Percentiles rank a stretch among this genome's conserved stretches.
Conservation (phyloP, 1,140 invertebrate genomes). For the Trialeurodes vaporariorum region DNA sequence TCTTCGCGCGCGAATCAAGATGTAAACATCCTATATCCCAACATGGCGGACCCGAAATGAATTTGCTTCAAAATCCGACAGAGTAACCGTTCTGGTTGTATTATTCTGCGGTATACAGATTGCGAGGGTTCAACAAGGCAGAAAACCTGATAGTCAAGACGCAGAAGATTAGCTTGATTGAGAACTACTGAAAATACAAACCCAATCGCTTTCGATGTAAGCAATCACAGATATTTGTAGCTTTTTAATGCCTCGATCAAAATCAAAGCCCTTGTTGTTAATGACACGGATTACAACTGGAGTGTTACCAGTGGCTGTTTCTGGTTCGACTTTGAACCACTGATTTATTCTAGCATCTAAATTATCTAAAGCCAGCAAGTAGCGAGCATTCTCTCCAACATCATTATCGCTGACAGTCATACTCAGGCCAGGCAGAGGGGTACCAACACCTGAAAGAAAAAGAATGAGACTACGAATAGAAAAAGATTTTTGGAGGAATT, state of each 20-base stretch:
- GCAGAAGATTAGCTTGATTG: no score
- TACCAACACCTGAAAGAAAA: constrained; percentile 30
- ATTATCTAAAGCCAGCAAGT: constrained; percentile 43
- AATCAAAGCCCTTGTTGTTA: constrained; percentile 52
- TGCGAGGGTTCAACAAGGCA: no score
- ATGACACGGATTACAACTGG: constrained; percentile 59
- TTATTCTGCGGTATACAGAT: no score
- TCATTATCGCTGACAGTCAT: constrained; percentile 63
- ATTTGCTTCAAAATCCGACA: no score
- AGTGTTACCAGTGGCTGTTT: constrained; percentile 53
- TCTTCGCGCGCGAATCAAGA: no score
- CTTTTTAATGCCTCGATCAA: constrained; percentile 47
- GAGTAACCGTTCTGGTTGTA: no score
- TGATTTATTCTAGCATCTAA: constrained; percentile 40
- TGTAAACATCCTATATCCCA: no score
- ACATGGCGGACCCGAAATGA: no score
- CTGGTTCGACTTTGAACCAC: constrained; percentile 52
- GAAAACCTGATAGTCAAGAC: no score
- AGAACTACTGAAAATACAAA: constrained; percentile 26
- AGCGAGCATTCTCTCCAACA: constrained; percentile 62
- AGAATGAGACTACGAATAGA: neutral
- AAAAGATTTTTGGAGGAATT: neutral
- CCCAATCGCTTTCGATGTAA: constrained; percentile 41
- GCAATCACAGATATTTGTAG: constrained; percentile 59
- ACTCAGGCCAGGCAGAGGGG: constrained; percentile 46